Evolutionary conservation across 2,113 vertebrate species (phyloP).

Genomic region (Hyperopisus bebe): DNA sequence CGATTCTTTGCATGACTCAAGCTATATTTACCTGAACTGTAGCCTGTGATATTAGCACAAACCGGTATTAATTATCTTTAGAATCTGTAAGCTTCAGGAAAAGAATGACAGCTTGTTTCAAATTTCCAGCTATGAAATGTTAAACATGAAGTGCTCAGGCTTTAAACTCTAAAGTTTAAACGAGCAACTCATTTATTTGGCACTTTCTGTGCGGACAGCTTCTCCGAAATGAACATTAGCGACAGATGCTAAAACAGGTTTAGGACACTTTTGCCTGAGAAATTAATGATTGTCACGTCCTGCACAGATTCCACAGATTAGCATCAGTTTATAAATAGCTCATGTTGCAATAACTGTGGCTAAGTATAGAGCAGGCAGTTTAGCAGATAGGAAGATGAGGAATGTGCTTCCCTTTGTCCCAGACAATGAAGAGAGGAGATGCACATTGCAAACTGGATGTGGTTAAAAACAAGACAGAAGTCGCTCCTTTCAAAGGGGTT

Average conservation of each 20-base stretch:
- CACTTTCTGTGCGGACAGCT: background rate
- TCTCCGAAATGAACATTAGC: background rate
- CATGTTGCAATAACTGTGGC: background rate
- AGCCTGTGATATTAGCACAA: constrained; percentile 15
- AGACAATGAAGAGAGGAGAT: background rate
- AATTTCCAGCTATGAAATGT: background rate
- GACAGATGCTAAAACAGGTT: background rate
- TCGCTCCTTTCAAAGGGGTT: background rate
- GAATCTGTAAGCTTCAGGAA: background rate
- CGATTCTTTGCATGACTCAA: background rate
- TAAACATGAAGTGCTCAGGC: background rate
- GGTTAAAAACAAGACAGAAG: background rate
- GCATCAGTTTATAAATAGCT: background rate
- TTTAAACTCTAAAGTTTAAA: background rate
- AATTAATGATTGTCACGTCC: background rate
- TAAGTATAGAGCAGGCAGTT: background rate
- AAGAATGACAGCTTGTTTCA: background rate
- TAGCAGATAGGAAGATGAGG: background rate
- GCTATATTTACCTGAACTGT: background rate
- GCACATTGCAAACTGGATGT: background rate
- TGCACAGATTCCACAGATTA: background rate
- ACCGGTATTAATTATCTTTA: background rate
- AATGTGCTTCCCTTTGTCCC: background rate
- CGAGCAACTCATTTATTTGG: background rate
- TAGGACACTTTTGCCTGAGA: background rate